Base-by-base conservation (phyloP, 2,797 vertebrate genomes). In the Hippopotamyrus pictus region DNA sequence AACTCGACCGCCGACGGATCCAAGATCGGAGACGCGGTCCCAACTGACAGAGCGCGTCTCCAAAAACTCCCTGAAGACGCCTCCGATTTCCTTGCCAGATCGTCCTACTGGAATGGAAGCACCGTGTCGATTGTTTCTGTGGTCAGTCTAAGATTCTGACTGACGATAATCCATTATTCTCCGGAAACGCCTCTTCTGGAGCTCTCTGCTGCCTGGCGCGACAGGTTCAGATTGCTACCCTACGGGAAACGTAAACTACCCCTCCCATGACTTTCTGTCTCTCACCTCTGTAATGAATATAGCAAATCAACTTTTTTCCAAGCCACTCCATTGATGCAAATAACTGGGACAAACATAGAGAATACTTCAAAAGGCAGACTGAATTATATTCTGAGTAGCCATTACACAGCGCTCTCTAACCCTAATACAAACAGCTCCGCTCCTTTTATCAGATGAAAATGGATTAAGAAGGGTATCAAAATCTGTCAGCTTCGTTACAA, bases 21-120 rank as follows among this genome's bases (percentile, higher is more conserved):
- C 14, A 87, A 89, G 91, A 89, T 87, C 91, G 89, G 50, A 92
- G 93, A 89, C 41, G 88, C 48, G 91, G 92, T 83, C 69, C 53
- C 73, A 7, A 53, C 5, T 29, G 76, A 84, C 73, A 50, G 53
- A 89, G 54, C 22, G 57, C 4, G 17, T 83, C 69, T 46, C 69
- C 50, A 57, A 22, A 41, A 73, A 82, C 17, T 46, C 41, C 76
- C 76, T 1, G 37, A 46, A 11, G 37, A 46, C 41, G 41, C 76
- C 41, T 44, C 76, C 19, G 3, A 44, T 82, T 82, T 82, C 76
- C 76, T 41, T 1, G 84, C 46, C 84, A 29, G 25, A 73, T 54
- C 62, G 14, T 85, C 44, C n/a, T 48, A 48, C 57, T 53, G 14
- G 51, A 76, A 59, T 22, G 12, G n/a, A 54, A 37, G 5, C 33